Evolutionary conservation across 1,140 invertebrate species (phyloP), one percentile per base, ranked within the genome.

Genomic region (Pogonognathellus flavescens): DNA sequence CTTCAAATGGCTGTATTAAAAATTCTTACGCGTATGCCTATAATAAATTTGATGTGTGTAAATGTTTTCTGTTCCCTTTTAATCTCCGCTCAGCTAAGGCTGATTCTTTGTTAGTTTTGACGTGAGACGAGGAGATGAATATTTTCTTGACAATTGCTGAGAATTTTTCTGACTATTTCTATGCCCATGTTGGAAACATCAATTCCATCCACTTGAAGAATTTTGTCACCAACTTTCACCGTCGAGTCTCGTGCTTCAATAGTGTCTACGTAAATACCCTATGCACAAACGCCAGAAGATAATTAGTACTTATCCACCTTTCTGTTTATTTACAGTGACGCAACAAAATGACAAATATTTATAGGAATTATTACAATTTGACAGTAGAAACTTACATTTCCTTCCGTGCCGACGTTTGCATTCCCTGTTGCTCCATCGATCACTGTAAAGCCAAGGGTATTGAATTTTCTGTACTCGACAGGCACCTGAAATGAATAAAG

Each of bases 161-260:
- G 50, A 49, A 89, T 87, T 83, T 87, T 89, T 16, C 84, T 82
- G 9, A 89, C 88, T 66, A 89, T 89, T 25, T 88, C 86, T 25
- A 88, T 49, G n/a, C 80, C 66, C 88, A 89, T 89, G 49, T 93
- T 93, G 59, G 92, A 92, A 87, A 93, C 92, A 89, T 93, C 93
- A 87, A 92, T 92, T 81, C 93, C 93, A 89, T 93, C 93, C 52
- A 93, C 92, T 89, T 93, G 93, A 49, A 93, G 89, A 84, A 93
- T 91, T 90, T 93, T 93, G 87, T 93, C 93, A 53, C 93, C 93
- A 3, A 92, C 90, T 87, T 91, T 91, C 81, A 93, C 90, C 70
- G 92, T 90, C 50, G 91, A 91, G 25, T 92, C 93, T 72, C 91
- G 92, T 20, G 92, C 91, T 50, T 93, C 91, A 16, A 93, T 91